Percentiles rank a stretch among this genome's conserved stretches.
These are phyloP conservation scores for Ectobius pallidus DNA, from an alignment of 2,888 invertebrate species.

Conservation along the genomic window DNA sequence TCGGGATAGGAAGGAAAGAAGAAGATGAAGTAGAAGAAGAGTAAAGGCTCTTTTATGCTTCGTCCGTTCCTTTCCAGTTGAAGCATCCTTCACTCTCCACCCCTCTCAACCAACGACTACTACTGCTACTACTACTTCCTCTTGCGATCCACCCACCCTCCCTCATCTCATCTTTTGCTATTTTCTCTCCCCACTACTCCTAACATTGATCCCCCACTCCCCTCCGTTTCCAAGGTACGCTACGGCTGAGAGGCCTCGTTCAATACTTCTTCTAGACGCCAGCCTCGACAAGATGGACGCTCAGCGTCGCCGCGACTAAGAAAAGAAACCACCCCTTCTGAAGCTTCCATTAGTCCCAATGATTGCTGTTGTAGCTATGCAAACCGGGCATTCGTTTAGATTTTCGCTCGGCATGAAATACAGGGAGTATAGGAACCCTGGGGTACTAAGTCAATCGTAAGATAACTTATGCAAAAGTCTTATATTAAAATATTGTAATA, in stretches of 20 bases:
- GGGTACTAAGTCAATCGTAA: too few relatives aligned
- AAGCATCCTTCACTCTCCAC: conserved; percentile 23
- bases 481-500: too few relatives aligned
- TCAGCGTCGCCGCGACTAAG: not conserved
- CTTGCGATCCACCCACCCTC: conserved; percentile 18
- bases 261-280: conserved; percentile 43
- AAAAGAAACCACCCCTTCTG: not conserved
- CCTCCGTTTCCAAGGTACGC: conserved; percentile 29
- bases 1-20: conserved; percentile 13
- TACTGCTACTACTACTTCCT: conserved; percentile 8
- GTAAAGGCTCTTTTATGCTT: conserved; percentile 28
- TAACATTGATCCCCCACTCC: conserved; percentile 11
- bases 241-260: conserved; percentile 38
- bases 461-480: too few relatives aligned
- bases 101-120: not conserved
- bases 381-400: too few relatives aligned
- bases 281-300: conserved; percentile 41
- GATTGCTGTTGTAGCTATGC: too few relatives aligned
- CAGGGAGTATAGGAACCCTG: too few relatives aligned
- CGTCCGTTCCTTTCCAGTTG: conserved; percentile 35
- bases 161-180: conserved; percentile 5
- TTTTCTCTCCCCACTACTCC: conserved; percentile 20
- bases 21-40: conserved; percentile 21
- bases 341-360: not conserved
- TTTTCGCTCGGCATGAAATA: too few relatives aligned